Conservation (phyloP, 92 coral and sea anemone genomes). For the Plumapathes pennacea region DNA sequence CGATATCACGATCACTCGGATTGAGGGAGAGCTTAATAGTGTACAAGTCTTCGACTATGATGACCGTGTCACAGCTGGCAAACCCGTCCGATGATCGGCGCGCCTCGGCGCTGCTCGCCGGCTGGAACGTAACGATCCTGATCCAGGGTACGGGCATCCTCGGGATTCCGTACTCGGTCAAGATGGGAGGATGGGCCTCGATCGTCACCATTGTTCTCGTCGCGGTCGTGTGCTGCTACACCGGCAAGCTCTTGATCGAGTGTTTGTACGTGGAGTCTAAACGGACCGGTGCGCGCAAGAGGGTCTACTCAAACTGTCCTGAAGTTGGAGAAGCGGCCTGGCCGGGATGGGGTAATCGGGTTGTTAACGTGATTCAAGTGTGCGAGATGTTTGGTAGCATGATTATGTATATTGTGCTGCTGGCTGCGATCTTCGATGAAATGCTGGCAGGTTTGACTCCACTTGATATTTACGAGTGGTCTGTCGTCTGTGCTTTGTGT, state of each 20-base stretch:
- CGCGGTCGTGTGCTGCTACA: conserved; percentile 64
- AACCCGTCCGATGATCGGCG: conserved; percentile 63
- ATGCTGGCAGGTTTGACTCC: conserved; percentile 34
- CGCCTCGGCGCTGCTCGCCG: conserved; percentile 68
- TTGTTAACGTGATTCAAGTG: conserved; percentile 61
- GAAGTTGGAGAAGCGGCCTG: conserved; percentile 70
- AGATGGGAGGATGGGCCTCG: conserved; percentile 70
- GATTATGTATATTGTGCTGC: conserved; percentile 63
- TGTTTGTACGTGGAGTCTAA: conserved; percentile 66
- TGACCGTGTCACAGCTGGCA: conserved; percentile 63
- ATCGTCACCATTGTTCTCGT: conserved; percentile 49
- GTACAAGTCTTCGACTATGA: conserved; percentile 20
- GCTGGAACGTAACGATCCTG: conserved; percentile 69
- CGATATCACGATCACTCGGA: too few relatives aligned
- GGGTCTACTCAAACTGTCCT: conserved; percentile 55
- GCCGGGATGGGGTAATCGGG: conserved; percentile 65
- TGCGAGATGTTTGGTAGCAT: conserved; percentile 73
- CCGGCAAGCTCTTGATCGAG: conserved; percentile 61
- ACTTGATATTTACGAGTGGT: conserved; percentile 58
- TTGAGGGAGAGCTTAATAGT: conserved; percentile 8
- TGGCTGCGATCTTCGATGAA: conserved; percentile 58
- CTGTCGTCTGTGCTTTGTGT: conserved; percentile 47
- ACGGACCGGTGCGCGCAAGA: conserved; percentile 53
- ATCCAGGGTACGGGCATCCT: conserved; percentile 70
- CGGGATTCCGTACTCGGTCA: conserved; percentile 62